Base-by-base conservation (phyloP, 2,888 invertebrate genomes). In the Diaprepes abbreviatus region DNA sequence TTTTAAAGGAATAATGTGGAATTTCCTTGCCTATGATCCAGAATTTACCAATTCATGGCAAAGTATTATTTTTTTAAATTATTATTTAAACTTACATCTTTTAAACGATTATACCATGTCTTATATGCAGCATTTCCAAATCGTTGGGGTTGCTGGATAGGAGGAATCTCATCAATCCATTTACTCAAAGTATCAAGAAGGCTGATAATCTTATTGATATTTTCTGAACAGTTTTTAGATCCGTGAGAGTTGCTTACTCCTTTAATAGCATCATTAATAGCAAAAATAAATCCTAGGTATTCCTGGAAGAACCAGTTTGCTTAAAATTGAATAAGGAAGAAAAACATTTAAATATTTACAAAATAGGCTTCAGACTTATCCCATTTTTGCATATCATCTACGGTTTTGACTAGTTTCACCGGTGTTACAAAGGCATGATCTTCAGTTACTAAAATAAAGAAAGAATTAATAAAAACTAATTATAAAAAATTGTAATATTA, bases 41-140 rank as follows among this genome's bases (percentile, higher is more conserved):
- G n/a, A n/a, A n/a, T n/a, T n/a, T n/a, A n/a, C n/a, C n/a, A n/a
- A n/a, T n/a, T n/a, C n/a, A n/a, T n/a, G n/a, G n/a, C n/a, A n/a
- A n/a, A n/a, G n/a, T n/a, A n/a, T n/a, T n/a, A n/a, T n/a, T n/a
- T n/a, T n/a, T n/a, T n/a, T n/a, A n/a, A n/a, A n/a, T n/a, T n/a
- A n/a, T n/a, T n/a, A n/a, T n/a, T n/a, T n/a, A n/a, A 16, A 50
- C 35, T 76, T 78, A 83, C 84, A 52, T 80, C 79, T 74, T 82
- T 80, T 50, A 98, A 84, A 84, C 89, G 90, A 10, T 86, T 83
- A 74, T 93, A 88, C 94, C 96, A 99, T 12, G 87, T 88, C 75
- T 92, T 88, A 84, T 95, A 99, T 0, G 98, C 94, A 80, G 92
- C 91, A 84, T 99, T 99, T 3, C 99, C 99, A 87, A 98, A 99